Percentiles rank a stretch among this genome's conserved stretches.
These are phyloP conservation scores for Enteromius treurensis DNA, from an alignment of 2,797 vertebrate genomes.

Conservation along the genomic window DNA sequence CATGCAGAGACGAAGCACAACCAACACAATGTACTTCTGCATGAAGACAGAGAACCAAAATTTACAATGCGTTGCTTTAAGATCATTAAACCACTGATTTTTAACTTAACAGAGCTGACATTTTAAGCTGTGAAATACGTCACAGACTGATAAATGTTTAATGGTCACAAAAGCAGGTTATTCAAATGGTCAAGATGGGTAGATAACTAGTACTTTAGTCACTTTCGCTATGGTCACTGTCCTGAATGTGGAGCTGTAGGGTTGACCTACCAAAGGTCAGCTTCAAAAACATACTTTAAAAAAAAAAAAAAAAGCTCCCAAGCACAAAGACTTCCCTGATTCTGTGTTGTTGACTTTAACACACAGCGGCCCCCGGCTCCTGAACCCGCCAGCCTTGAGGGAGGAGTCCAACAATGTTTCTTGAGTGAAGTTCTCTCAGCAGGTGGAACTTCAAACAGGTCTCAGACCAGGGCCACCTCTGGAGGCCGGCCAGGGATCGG, in stretches of 20 bases:
- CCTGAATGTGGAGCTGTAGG: constrained; percentile 20
- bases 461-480: constrained; percentile 87
- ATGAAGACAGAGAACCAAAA: not conserved
- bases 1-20: not conserved
- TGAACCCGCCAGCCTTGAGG: constrained; percentile 76
- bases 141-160: not conserved
- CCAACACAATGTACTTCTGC: not conserved
- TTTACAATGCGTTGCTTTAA: not conserved
- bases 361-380: constrained; percentile 72
- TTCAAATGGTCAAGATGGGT: not conserved
- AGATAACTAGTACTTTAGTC: not conserved
- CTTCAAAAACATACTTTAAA: constrained; percentile 65
- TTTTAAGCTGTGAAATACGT: not conserved
- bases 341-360: constrained; percentile 80
- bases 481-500: constrained; percentile 84
- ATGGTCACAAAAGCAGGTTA: not conserved
- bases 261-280: constrained; percentile 68
- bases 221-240: constrained; percentile 14
- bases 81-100: not conserved
- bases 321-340: constrained; percentile 75
- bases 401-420: constrained; percentile 85
- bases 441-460: constrained; percentile 94
- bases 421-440: constrained; percentile 91
- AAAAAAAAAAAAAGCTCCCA: constrained; percentile 6
- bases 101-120: not conserved